Evolutionary conservation across 2,797 vertebrate species (phyloP), one percentile per base, ranked within the genome.

Genomic region (Botia almorhae): DNA sequence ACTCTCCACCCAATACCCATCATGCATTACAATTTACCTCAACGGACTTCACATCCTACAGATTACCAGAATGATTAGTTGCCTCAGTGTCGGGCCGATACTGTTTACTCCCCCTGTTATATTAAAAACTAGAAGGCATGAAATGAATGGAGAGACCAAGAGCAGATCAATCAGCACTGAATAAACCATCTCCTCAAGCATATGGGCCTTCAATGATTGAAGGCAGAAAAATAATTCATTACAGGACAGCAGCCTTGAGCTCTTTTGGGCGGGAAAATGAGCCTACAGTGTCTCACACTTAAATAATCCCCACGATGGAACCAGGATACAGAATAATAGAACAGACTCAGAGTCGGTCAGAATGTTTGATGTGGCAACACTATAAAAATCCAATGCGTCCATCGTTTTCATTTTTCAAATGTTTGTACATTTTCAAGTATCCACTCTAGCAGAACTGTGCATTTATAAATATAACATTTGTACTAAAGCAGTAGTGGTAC

Each of bases 141-240:
- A 85, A 87, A 87, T 87, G 60, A 90, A 88, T 84, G 73, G 74
- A 65, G 74, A 78, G 72, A 82, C 82, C 81, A 84, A 83, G 61
- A 65, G 76, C 72, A 67, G 73, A 89, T 88, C 84, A 83, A 81
- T 87, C 79, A 84, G 65, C 43, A 53, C 48, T 84, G 75, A 83
- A 85, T 85, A 85, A 89, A 87, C 80, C 56, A 82, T 50, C 46
- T 61, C 68, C 81, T 88, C 81, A 87, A 80, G 85, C 48, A 88
- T 60, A 29, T n/a, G 63, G 6, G 33, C 33, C 33, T 65, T 65
- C 8, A 65, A 65, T 65, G 63, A 65, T 65, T 65, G 63, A 87
- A 85, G 73, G 64, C 60, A 69, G 60, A 51, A 78, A 84, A 87
- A 83, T 83, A 65, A 81, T 83, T 69, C 67, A 88, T 86, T 81